phyloP scores from a whole-genome alignment of 2,113 vertebrate species.

The Trematocara unimaculatum region DNA sequence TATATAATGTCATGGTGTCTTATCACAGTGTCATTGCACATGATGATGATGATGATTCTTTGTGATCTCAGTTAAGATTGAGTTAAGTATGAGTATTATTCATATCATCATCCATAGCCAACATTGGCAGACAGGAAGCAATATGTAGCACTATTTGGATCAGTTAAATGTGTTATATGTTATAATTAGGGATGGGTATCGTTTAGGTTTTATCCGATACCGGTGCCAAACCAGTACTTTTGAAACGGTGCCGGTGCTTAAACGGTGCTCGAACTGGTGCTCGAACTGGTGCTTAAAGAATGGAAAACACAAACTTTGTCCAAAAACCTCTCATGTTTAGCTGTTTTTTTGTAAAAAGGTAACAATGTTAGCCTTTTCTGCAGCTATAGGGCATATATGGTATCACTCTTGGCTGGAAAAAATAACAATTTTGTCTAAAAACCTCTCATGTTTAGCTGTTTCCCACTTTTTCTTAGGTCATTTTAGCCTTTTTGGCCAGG shows the following conservation, averaged over 20 bases:
- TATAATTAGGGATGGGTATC: neutral
- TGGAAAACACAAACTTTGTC: neutral
- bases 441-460: too few species aligned
- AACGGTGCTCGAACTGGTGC: accelerated
- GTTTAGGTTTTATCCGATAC: neutral
- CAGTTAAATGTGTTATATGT: neutral
- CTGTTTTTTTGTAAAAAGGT: neutral
- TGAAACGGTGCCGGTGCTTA: accelerated
- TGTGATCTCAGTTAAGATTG: neutral
- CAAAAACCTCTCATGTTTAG: neutral
- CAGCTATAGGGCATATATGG: accelerated
- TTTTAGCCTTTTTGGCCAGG: too few species aligned
- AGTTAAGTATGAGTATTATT: neutral
- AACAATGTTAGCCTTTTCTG: neutral
- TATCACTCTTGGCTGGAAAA: neutral
- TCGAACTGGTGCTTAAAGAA: accelerated
- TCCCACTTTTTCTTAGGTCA: too few species aligned
- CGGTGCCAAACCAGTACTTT: neutral
- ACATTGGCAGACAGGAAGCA: neutral
- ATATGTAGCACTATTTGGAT: neutral
- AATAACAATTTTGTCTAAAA: neutral
- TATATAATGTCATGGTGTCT: neutral
- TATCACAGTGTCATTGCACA: neutral
- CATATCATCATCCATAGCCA: neutral
- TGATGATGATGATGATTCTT: neutral